Conservation (phyloP, 1,140 invertebrate genomes). For the Pemphigus obesinymphae region DNA sequence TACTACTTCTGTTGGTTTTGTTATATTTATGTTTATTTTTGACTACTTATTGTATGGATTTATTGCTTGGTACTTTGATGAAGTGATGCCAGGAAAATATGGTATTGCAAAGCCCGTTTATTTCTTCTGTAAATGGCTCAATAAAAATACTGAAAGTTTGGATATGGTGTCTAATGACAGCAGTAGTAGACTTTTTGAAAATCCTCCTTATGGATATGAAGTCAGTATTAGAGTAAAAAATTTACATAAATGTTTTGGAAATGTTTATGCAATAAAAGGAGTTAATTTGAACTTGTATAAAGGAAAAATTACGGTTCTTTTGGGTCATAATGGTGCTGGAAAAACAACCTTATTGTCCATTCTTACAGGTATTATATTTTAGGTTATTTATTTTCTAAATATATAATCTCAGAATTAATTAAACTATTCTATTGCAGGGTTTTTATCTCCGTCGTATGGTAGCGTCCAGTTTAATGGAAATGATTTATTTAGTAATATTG, state of each 20-base stretch:
- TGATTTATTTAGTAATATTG: slow-evolving; percentile 57
- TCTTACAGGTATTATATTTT: slow-evolving; percentile 45
- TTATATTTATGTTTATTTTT: slow-evolving; percentile 37
- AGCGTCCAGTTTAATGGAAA: too few species aligned
- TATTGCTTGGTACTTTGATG: slow-evolving; percentile 42
- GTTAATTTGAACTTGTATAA: too few species aligned
- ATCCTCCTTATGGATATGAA: slow-evolving; percentile 41
- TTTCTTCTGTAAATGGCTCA: slow-evolving; percentile 41
- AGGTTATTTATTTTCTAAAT: neutral
- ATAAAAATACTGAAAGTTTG: neutral
- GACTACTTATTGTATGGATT: slow-evolving; percentile 39
- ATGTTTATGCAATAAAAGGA: too few species aligned
- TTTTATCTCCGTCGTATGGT: slow-evolving; percentile 61
- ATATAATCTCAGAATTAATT: neutral
- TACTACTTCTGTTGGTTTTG: slow-evolving; percentile 29
- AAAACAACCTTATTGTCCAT: slow-evolving; percentile 77
- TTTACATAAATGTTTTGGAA: slow-evolving; percentile 46
- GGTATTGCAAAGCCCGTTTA: slow-evolving; percentile 44
- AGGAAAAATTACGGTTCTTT: too few species aligned
- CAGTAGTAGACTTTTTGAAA: slow-evolving; percentile 12
- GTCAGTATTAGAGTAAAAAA: slow-evolving; percentile 47
- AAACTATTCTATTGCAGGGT: slow-evolving; percentile 51
- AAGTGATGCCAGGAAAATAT: slow-evolving; percentile 44
- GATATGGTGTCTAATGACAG: neutral
- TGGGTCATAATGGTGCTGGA: slow-evolving; percentile 84